A percentile compares a stretch with the other conserved stretches of the same genome.
Evolutionary conservation across 2,797 vertebrate genomes (phyloP).

Genomic region (Syngnathus rostellatus): DNA sequence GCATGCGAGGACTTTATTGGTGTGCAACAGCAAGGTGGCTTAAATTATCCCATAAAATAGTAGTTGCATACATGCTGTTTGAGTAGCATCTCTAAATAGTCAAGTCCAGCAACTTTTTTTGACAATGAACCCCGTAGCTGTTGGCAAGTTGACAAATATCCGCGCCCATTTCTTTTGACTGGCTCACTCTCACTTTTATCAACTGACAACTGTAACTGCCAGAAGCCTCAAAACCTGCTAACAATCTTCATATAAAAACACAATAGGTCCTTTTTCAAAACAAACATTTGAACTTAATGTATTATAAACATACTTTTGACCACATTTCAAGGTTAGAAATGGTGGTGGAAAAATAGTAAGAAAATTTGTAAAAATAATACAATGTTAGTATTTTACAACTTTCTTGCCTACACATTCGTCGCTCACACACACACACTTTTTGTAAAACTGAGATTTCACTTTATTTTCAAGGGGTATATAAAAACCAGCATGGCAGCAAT

Average conservation of each 20-base stretch:
- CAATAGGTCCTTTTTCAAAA: neutral
- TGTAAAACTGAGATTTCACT: neutral
- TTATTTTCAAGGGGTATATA: constrained; percentile 6
- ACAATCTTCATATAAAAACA: neutral
- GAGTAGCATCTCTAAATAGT: too few relatives aligned
- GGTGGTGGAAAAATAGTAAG: too few relatives aligned
- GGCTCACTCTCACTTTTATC: neutral
- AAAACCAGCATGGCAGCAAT: constrained; percentile 23
- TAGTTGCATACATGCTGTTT: too few relatives aligned
- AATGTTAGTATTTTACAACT: too few relatives aligned
- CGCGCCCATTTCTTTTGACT: neutral
- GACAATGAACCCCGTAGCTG: neutral
- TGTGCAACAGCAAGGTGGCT: too few relatives aligned
- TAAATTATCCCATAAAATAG: too few relatives aligned
- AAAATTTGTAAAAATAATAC: too few relatives aligned
- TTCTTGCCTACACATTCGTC: too few relatives aligned
- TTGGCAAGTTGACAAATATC: neutral
- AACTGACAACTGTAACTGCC: constrained; percentile 1
- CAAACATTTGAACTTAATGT: too few relatives aligned
- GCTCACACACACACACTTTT: neutral
- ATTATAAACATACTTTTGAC: too few relatives aligned
- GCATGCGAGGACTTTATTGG: too few relatives aligned
- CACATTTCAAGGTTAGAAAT: too few relatives aligned
- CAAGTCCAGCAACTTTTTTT: neutral
- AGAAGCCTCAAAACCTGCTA: neutral